phyloP scores from a whole-genome alignment of 92 coral and sea anemone species.

The Plumapathes pennacea region DNA sequence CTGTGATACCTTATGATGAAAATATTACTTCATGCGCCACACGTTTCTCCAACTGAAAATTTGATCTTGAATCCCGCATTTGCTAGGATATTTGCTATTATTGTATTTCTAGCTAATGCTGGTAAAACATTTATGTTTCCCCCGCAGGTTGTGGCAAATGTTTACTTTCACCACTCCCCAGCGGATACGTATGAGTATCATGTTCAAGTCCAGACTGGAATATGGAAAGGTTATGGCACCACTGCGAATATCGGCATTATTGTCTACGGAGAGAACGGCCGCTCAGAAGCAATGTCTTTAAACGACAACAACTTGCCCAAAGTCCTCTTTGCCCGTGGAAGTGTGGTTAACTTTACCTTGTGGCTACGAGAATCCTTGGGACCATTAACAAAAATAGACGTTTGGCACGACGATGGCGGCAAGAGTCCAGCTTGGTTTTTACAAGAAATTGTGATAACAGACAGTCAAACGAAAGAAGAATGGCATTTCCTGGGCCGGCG shows the following conservation, averaged over 20 bases:
- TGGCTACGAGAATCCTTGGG: constrained; percentile 67
- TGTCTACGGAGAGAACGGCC: constrained; percentile 65
- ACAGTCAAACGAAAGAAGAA: constrained; percentile 46
- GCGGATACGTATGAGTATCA: constrained; percentile 50
- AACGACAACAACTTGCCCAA: constrained; percentile 52
- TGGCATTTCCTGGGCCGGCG: constrained; percentile 77
- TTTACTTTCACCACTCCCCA: constrained; percentile 38
- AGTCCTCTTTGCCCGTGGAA: constrained; percentile 78
- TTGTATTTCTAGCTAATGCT: background rate
- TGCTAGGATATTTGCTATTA: background rate
- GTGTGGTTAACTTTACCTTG: constrained; percentile 63
- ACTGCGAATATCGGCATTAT: constrained; percentile 71
- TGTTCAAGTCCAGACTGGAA: constrained; percentile 80
- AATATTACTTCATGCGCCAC: background rate
- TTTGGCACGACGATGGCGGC: constrained; percentile 89
- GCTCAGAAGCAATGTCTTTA: constrained; percentile 61
- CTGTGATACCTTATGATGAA: background rate
- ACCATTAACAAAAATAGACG: constrained; percentile 51
- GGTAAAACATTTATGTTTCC: background rate
- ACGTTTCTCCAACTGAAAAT: no score
- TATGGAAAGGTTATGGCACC: constrained; percentile 85
- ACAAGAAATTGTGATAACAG: constrained; percentile 61
- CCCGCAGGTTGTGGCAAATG: constrained; percentile 62
- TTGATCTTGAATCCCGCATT: no score
- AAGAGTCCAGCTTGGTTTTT: constrained; percentile 84